These are phyloP conservation scores for Sylvia atricapilla DNA, from an alignment of 2,113 vertebrate species.

Conservation along the genomic window DNA sequence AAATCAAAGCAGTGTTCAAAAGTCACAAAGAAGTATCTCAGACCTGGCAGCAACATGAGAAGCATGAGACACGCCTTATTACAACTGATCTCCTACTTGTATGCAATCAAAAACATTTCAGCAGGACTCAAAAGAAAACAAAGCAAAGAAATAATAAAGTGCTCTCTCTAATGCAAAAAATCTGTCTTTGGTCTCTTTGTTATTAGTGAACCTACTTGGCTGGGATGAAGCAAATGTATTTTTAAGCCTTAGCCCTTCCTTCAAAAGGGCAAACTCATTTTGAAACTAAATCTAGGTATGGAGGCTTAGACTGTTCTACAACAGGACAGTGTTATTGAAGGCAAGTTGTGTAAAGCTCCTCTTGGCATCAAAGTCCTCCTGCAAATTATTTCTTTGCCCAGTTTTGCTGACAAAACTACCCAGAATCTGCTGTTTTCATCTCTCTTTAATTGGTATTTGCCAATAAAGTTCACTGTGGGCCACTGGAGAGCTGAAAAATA, in stretches of 20 bases:
- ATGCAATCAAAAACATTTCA: slow-evolving; percentile 5
- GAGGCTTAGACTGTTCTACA: not conserved
- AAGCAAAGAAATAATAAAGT: slow-evolving; percentile 52
- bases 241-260: not conserved
- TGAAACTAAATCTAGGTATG: not conserved
- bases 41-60: not conserved
- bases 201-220: not conserved
- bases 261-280: not conserved
- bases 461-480: not conserved
- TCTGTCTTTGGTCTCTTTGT: slow-evolving; percentile 4
- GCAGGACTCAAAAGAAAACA: slow-evolving; percentile 31
- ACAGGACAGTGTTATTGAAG: not conserved
- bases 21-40: not conserved
- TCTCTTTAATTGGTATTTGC: not conserved
- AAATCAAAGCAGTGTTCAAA: not conserved
- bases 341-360: not conserved
- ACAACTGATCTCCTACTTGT: slow-evolving; percentile 10
- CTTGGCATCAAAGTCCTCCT: not conserved
- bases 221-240: not conserved
- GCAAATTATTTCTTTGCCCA: not conserved
- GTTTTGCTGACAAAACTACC: not conserved
- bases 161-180: slow-evolving; percentile 3
- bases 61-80: not conserved
- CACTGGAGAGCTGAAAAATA: not conserved
- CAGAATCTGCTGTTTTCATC: not conserved